Conservation (phyloP, 1,140 invertebrate genomes). For the Cherax quadricarinatus region DNA sequence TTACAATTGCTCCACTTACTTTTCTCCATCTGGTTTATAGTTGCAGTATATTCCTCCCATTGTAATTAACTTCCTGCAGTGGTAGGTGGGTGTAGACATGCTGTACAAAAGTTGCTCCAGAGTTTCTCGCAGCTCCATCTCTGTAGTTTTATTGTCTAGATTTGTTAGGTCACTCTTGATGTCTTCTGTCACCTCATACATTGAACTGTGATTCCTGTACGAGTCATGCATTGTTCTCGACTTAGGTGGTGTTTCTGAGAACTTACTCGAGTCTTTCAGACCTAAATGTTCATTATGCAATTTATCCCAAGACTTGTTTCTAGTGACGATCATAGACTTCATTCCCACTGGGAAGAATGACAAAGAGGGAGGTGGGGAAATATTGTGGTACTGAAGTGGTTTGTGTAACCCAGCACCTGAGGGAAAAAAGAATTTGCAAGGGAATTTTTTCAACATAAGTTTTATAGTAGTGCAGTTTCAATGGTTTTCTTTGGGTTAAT, state of each 20-base stretch:
- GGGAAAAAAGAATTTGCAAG: neutral
- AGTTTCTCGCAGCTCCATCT: neutral
- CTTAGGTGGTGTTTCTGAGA: neutral
- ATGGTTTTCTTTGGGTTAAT: too few relatives aligned
- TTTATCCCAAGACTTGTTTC: neutral
- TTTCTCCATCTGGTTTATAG: conserved; percentile 3
- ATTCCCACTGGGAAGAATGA: neutral
- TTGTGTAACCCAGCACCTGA: neutral
- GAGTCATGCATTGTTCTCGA: neutral
- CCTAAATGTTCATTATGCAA: neutral
- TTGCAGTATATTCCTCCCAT: neutral
- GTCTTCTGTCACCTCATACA: neutral
- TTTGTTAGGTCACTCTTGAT: neutral
- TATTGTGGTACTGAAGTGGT: neutral
- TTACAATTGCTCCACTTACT: neutral
- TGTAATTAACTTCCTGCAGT: neutral
- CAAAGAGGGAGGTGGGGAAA: neutral
- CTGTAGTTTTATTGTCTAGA: neutral
- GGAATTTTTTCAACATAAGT: neutral
- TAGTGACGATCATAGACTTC: neutral
- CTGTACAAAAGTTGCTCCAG: neutral
- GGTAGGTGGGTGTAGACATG: neutral
- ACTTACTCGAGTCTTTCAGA: neutral
- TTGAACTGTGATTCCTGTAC: neutral
- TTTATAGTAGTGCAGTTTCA: too few relatives aligned